Base-by-base conservation (phyloP, 2,113 vertebrate genomes). In the Gadus chalcogrammus region DNA sequence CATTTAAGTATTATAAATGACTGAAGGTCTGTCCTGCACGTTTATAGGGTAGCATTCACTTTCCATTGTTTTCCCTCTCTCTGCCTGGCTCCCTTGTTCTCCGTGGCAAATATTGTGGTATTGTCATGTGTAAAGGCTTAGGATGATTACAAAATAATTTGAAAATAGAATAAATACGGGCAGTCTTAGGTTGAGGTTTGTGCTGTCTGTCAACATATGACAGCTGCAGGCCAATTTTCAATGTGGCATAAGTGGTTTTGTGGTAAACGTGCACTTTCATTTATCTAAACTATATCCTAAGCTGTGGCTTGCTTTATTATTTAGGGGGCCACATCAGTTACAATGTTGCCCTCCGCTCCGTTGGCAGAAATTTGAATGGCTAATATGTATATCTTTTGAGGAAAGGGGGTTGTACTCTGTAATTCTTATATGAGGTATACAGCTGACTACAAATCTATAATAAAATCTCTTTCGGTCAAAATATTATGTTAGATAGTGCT, bases 141-240 rank as follows among this genome's bases (percentile, higher is more conserved):
- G 75, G 80, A 82, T 89, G 88, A 90, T 91, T 90, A 88, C 87
- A 82, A 89, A 92, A 91, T 92, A 85, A 90, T 91, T 87, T 87
- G 85, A 90, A 90, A 91, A 91, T 88, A 82, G 82, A 90, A 90
- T 90, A 89, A 88, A 84, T 84, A 78, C 61, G 70, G 77, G 63
- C 77, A 74, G 85, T 84, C 77, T 58, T 86, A 87, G 83, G 82
- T 84, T 91, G 85, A 86, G 89, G 87, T 90, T 90, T 89, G 77
- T 73, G 82, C 76, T 73, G 68, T 91, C 88, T 90, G 88, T 89
- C 88, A 87, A 84, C 84, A 85, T 84, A 82, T 89, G 89, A 89
- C 88, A 92, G 88, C 84, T 79, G 88, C 75, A 76, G 76, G 88
- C 88, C 85, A 87, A 88, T 91, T 92, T 91, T 83, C 86, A 87